These are phyloP conservation scores for Aphaenogaster ashmeadi DNA, from an alignment of 1,140 invertebrate species.

Conservation along the genomic window DNA sequence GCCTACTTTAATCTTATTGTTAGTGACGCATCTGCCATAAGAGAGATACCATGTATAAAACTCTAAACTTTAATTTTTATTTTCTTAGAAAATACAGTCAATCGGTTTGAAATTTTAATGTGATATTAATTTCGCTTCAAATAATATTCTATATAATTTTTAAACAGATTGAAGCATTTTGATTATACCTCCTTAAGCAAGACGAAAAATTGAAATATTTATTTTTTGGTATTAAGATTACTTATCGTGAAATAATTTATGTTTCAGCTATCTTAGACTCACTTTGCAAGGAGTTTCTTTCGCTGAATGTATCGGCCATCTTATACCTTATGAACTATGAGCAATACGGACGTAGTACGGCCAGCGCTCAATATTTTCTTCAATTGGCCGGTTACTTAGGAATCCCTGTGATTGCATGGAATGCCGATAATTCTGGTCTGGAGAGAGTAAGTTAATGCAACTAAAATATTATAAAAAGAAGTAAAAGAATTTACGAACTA, in stretches of 20 bases:
- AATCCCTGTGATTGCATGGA: slow-evolving; percentile 97
- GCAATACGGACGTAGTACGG: slow-evolving; percentile 94
- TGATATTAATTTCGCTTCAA: no score
- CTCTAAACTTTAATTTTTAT: no score
- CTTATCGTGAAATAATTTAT: slow-evolving; percentile 48
- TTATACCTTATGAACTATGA: slow-evolving; percentile 98
- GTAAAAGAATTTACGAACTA: slow-evolving; percentile 15
- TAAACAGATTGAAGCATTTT: no score
- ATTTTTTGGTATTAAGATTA: neutral
- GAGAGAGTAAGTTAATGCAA: slow-evolving; percentile 88
- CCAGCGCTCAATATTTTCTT: slow-evolving; percentile 97
- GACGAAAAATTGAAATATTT: neutral
- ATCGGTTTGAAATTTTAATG: no score
- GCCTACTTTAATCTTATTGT: no score
- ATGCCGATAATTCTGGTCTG: slow-evolving; percentile 96
- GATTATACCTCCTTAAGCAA: neutral
- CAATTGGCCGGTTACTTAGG: slow-evolving; percentile 95
- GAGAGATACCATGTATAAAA: no score
- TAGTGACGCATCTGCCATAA: no score
- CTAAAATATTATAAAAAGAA: neutral
- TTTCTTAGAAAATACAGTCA: no score
- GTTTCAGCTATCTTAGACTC: slow-evolving; percentile 94
- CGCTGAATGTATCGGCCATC: slow-evolving; percentile 96
- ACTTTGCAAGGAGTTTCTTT: slow-evolving; percentile 95
- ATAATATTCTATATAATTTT: no score